Evolutionary conservation across 2,797 vertebrate species (phyloP).

Genomic region (Dicrostonyx torquatus): DNA sequence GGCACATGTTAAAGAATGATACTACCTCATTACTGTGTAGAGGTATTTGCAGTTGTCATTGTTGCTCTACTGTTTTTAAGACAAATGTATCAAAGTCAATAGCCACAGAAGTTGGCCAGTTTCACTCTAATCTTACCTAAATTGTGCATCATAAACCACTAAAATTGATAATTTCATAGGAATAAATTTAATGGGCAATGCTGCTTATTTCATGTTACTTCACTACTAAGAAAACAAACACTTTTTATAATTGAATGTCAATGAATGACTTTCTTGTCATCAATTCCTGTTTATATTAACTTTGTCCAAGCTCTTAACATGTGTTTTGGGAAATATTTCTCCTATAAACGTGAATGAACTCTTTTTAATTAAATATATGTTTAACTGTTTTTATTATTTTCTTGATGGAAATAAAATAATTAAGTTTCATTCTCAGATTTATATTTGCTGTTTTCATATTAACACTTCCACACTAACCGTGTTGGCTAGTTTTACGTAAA

Average conservation of each 20-base stretch:
- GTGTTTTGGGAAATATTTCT: constrained; percentile 3
- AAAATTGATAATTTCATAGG: neutral
- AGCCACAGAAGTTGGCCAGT: neutral
- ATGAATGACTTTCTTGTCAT: neutral
- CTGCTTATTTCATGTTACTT: neutral
- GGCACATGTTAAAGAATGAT: constrained; percentile 12
- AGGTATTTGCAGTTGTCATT: neutral
- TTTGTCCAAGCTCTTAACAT: neutral
- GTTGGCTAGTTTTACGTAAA: neutral
- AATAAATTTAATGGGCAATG: neutral
- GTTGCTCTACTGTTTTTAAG: neutral
- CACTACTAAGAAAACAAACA: neutral
- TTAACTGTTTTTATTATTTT: neutral
- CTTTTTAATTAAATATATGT: neutral
- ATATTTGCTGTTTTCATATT: constrained; percentile 1
- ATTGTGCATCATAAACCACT: neutral
- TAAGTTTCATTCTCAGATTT: constrained; percentile 3
- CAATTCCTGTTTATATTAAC: neutral
- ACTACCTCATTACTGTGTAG: neutral
- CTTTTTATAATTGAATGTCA: neutral
- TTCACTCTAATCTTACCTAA: neutral
- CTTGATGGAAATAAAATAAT: neutral
- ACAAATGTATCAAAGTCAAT: neutral
- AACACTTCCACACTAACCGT: neutral
- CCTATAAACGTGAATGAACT: neutral